Evolutionary conservation across 2,113 vertebrate genomes (phyloP), one percentile per base, ranked within the genome.

Genomic region (Periophthalmodon schlosseri): DNA sequence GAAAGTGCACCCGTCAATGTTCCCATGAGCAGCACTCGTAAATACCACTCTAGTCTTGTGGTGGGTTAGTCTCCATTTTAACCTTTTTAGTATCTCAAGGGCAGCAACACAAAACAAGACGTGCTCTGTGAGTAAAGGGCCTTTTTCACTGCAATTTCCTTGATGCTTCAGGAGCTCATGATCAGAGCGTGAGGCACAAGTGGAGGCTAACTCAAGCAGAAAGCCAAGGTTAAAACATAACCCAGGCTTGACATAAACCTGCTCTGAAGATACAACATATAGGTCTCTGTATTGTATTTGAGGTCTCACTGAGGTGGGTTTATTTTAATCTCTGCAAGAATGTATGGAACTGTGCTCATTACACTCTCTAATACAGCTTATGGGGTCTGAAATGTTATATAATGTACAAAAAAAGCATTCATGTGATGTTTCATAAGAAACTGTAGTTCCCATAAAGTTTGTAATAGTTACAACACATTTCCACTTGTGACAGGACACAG

Each of bases 141-240:
- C 33, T 44, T 67, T 50, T 56, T 60, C 6, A 3, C 39, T 68
- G 21, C 46, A 12, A 54, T 61, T 20, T 33, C 34, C 44, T 74
- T 58, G 85, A 86, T 0, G 13, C 34, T 76, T 68, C 68, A 75
- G 75, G 77, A 85, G 88, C 92, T 92, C 90, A 93, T 94, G 93
- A 93, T 91, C 80, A 69, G 83, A 92, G 83, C 75, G 77, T 88
- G 91, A 90, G 88, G 36, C 71, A 82, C 80, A 73, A 85, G 79
- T 8, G 20, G 60, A 65, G 66, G 65, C 74, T 16, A 52, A 58
- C 33, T 64, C 44, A 8, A 60, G 33, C 68, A 28, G 77, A 86
- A 71, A 79, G 72, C 54, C 7, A 12, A 78, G 67, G 61, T 68
- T 67, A 47, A 58, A 36, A 49, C 60, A 64, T 15, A 23, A 20